Percentiles rank a stretch among this genome's conserved stretches.
Evolutionary conservation across 2,113 vertebrate species (phyloP).

Genomic region (Syngnathus scovelli): DNA sequence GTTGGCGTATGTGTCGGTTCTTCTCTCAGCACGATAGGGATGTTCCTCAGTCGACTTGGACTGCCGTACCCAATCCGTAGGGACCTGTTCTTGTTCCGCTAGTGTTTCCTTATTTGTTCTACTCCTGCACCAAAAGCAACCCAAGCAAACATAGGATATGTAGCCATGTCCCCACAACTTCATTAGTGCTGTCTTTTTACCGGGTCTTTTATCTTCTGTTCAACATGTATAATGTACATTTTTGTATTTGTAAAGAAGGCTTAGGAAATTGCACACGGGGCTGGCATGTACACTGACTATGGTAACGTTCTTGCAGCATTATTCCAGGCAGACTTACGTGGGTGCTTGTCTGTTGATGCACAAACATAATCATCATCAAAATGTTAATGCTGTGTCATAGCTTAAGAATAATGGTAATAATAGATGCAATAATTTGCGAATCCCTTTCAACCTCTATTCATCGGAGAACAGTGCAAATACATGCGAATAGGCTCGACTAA

Average conservation of each 20-base stretch:
- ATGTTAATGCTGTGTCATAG: not conserved
- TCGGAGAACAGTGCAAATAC: constrained; percentile 1
- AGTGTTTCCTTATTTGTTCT: constrained; percentile 65
- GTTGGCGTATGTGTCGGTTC: constrained; percentile 45
- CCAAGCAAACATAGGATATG: constrained; percentile 61
- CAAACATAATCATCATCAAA: not conserved
- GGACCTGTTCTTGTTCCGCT: constrained; percentile 45
- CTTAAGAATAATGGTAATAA: not conserved
- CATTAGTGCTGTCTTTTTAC: constrained; percentile 41
- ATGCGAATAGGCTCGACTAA: not conserved
- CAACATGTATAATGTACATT: constrained; percentile 53
- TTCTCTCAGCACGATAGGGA: constrained; percentile 37
- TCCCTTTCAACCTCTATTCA: not conserved
- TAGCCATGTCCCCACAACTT: constrained; percentile 48
- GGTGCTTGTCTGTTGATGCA: constrained; percentile 31
- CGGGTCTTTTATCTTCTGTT: constrained; percentile 34
- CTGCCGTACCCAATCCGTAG: constrained; percentile 36
- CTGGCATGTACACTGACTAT: constrained; percentile 49
- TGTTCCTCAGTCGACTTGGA: constrained; percentile 46
- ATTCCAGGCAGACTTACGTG: constrained; percentile 25
- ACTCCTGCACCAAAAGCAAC: constrained; percentile 61
- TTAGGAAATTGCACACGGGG: constrained; percentile 61
- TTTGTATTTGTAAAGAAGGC: constrained; percentile 63
- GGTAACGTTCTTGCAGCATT: constrained; percentile 29
- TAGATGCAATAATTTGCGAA: constrained; percentile 4